phyloP scores from a whole-genome alignment of 2,113 vertebrate genomes.

The Pogonocichla stellata region DNA sequence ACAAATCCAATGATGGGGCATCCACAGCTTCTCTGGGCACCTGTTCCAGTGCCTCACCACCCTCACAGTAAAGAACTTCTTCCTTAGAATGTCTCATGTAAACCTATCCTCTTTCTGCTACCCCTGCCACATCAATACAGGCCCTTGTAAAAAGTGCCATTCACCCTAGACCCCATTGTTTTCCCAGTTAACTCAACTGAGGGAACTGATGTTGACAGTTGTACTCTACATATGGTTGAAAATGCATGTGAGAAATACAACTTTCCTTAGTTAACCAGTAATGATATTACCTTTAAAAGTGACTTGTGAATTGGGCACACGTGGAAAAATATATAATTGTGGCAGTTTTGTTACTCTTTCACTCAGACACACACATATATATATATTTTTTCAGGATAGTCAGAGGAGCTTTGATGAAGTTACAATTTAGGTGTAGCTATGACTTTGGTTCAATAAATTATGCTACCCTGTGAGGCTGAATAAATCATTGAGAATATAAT shows the following conservation, averaged over 20 bases:
- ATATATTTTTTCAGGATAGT: background rate
- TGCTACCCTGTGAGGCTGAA: background rate
- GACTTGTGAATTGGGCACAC: background rate
- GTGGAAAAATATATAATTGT: background rate
- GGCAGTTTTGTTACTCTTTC: background rate
- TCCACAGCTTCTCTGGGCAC: background rate
- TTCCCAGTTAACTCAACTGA: rapidly evolving
- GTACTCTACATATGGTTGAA: background rate
- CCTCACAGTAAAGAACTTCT: background rate
- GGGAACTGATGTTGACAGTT: background rate
- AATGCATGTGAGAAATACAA: background rate
- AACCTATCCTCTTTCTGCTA: background rate
- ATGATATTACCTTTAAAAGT: background rate
- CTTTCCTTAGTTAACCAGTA: background rate
- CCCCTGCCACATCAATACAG: background rate
- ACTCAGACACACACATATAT: background rate
- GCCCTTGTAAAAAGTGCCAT: background rate
- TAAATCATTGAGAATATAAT: background rate
- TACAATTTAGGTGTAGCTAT: background rate
- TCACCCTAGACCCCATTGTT: background rate
- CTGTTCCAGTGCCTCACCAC: background rate
- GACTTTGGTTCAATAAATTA: background rate
- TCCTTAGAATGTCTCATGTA: background rate
- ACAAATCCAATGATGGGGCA: background rate
- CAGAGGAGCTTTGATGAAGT: background rate